Evolutionary conservation across 2,888 invertebrate genomes (phyloP).

Genomic region (Agonopterix alstromeriana): DNA sequence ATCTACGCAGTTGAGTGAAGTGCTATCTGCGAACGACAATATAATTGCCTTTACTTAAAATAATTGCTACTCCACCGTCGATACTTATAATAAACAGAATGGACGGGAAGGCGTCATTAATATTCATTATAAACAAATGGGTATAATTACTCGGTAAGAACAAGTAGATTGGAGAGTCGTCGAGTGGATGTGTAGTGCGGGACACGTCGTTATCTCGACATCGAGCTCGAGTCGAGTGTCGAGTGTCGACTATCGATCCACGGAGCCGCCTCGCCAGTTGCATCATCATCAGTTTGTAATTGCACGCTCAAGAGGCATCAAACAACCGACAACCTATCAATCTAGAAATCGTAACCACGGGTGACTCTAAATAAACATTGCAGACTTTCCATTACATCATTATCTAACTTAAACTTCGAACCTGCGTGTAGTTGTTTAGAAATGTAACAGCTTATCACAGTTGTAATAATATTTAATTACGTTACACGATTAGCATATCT

Average conservation of each 20-base stretch:
- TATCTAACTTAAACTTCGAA: too few species aligned
- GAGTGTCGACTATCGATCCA: conserved; percentile 14
- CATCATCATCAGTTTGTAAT: conserved; percentile 62
- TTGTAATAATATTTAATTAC: neutral
- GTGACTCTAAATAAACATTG: too few species aligned
- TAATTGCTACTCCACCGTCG: conserved; percentile 51
- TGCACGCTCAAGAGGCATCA: conserved; percentile 45
- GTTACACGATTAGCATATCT: neutral
- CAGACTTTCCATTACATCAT: too few species aligned
- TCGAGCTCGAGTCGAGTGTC: conserved; percentile 22
- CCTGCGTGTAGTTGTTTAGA: too few species aligned
- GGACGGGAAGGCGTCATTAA: conserved; percentile 54
- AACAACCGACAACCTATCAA: conserved; percentile 18
- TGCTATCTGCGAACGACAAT: conserved; percentile 35
- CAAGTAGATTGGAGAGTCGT: conserved; percentile 56
- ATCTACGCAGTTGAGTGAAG: conserved; percentile 32
- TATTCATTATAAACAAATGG: conserved; percentile 72
- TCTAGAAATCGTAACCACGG: neutral
- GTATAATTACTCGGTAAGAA: conserved; percentile 64
- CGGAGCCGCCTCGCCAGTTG: conserved; percentile 25
- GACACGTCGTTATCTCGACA: conserved; percentile 63
- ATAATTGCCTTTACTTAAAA: conserved; percentile 58
- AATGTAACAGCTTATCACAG: too few species aligned
- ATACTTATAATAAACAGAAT: conserved; percentile 55
- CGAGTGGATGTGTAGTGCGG: conserved; percentile 52